Percentiles rank a stretch among this genome's conserved stretches.
These are phyloP conservation scores for Antedon mediterranea DNA, from an alignment of 53 echinoderm and acorn worm species.

Conservation along the genomic window DNA sequence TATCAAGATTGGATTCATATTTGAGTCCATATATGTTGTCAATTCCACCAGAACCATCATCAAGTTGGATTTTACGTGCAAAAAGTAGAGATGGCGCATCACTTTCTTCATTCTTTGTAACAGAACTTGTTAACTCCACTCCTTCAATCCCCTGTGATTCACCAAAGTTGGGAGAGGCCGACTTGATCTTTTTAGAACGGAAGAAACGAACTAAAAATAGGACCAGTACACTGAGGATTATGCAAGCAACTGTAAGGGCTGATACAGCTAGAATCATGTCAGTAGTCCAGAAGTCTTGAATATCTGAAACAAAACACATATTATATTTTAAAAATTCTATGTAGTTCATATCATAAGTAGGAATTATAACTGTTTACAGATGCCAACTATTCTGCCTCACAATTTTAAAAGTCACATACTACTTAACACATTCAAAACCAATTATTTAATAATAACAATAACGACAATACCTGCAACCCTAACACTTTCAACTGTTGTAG, in stretches of 20 bases:
- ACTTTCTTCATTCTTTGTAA: background rate
- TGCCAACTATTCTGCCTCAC: too few species aligned
- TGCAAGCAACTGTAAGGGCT: background rate
- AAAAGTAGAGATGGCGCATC: background rate
- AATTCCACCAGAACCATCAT: slow-evolving; percentile 13
- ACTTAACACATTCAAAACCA: too few species aligned
- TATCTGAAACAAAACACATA: background rate
- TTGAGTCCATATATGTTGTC: slow-evolving; percentile 18
- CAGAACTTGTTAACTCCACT: background rate
- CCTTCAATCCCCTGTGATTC: background rate
- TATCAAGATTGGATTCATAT: slow-evolving; percentile 6
- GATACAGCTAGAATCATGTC: background rate
- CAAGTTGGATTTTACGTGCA: slow-evolving; percentile 15
- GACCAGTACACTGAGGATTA: background rate
- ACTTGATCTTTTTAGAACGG: background rate
- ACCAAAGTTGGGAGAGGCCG: background rate
- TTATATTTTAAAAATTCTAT: too few species aligned
- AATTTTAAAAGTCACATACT: too few species aligned
- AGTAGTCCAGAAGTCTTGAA: background rate
- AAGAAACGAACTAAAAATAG: background rate
- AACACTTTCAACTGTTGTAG: background rate
- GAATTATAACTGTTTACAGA: too few species aligned
- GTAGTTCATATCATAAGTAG: too few species aligned
- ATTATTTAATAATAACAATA: background rate
- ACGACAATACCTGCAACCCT: background rate